Conservation (phyloP, 2,113 vertebrate species). For the Reinhardtius hippoglossoides region DNA sequence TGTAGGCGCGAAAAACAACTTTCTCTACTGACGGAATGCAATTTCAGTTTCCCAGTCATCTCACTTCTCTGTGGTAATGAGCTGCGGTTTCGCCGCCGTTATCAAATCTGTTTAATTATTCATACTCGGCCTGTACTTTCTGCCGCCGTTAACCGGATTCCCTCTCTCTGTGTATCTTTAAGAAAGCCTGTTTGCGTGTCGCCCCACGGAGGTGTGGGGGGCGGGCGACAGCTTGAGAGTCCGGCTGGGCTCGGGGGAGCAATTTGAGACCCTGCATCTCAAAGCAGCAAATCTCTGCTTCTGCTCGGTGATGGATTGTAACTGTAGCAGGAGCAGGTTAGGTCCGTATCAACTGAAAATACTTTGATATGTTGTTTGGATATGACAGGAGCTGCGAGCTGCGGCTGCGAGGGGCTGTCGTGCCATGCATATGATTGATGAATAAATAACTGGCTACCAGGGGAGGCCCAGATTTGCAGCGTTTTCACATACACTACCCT, state of each 20-base stretch:
- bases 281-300: neutral
- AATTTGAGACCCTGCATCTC: conserved; percentile 5
- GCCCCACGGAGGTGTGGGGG: neutral
- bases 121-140: conserved; percentile 45
- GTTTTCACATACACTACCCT: conserved; percentile 22
- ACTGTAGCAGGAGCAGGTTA: neutral
- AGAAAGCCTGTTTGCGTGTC: conserved; percentile 33
- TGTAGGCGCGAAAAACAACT: conserved; percentile 11
- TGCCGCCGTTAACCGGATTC: conserved; percentile 47
- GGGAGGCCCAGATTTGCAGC: conserved; percentile 35
- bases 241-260: neutral
- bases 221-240: no score
- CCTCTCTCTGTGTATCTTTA: conserved; percentile 2
- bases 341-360: conserved; percentile 15
- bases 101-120: conserved; percentile 74
- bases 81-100: conserved; percentile 51
- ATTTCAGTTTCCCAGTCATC: conserved; percentile 52
- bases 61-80: conserved; percentile 65
- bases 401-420: neutral
- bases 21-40: neutral
- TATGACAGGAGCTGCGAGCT: conserved; percentile 12
- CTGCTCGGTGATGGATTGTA: neutral
- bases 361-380: conserved; percentile 35
- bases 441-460: conserved; percentile 54
- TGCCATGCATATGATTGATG: conserved; percentile 34